phyloP scores from a whole-genome alignment of 2,797 vertebrate genomes.

The Ficedula albicollis region DNA sequence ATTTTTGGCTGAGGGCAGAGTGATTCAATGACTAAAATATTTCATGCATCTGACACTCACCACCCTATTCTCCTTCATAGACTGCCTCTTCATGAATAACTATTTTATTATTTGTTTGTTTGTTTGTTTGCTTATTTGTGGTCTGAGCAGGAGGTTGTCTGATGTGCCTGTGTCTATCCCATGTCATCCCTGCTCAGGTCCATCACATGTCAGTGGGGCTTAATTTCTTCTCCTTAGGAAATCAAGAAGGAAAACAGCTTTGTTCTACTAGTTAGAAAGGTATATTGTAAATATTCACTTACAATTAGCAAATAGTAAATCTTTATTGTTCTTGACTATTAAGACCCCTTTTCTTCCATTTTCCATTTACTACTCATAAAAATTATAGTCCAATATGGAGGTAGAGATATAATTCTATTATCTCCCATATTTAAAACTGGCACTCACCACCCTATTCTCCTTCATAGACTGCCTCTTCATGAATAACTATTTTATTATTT shows the following conservation, averaged over 20 bases:
- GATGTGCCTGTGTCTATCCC: background rate
- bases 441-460: background rate
- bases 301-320: background rate
- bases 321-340: background rate
- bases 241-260: background rate
- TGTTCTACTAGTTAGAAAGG: background rate
- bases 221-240: background rate
- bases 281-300: background rate
- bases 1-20: background rate
- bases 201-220: accelerated
- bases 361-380: background rate
- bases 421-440: too few relatives aligned
- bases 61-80: background rate
- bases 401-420: background rate
- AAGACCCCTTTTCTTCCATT: background rate
- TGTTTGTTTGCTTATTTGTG: too few relatives aligned
- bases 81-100: background rate
- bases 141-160: background rate
- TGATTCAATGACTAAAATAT: background rate
- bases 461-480: background rate
- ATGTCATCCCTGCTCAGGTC: background rate
- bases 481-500: background rate
- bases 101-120: too few relatives aligned
- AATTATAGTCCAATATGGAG: background rate
- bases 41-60: background rate